Evolutionary conservation across 2,797 vertebrate species (phyloP).

Genomic region (Labroides dimidiatus): DNA sequence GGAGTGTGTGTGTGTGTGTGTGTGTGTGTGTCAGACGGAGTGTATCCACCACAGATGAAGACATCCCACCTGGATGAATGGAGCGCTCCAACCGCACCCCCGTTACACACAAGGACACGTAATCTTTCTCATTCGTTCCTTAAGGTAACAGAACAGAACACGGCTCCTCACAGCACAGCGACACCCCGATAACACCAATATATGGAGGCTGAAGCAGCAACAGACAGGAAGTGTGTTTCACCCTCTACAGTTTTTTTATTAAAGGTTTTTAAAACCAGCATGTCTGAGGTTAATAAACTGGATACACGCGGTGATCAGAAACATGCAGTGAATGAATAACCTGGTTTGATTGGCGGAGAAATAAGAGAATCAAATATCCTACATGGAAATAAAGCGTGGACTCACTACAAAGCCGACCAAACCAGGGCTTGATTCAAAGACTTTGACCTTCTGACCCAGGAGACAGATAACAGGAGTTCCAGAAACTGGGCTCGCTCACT

Average conservation of each 20-base stretch:
- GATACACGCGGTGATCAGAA: no score
- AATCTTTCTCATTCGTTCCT: conserved; percentile 17
- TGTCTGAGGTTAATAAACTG: no score
- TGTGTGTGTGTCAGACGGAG: conserved; percentile 38
- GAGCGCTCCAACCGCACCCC: conserved; percentile 39
- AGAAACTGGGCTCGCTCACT: background rate
- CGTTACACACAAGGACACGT: conserved; percentile 42
- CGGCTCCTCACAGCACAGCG: conserved; percentile 36
- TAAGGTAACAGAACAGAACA: conserved; percentile 31
- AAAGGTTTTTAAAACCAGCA: no score
- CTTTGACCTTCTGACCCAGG: conserved; percentile 1
- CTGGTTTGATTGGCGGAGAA: no score
- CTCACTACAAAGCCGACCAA: background rate
- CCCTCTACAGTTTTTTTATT: no score
- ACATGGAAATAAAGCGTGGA: background rate
- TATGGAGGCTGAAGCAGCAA: conserved; percentile 16
- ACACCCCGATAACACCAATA: conserved; percentile 6
- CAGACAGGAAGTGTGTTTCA: background rate
- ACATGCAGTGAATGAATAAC: no score
- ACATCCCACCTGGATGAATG: conserved; percentile 44
- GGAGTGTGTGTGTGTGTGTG: conserved; percentile 35
- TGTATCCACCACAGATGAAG: conserved; percentile 21
- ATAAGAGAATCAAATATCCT: no score
- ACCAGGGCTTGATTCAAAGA: background rate
- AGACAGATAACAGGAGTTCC: background rate